Conservation (phyloP, 2,113 vertebrate genomes). For the Sylvietta virens region DNA sequence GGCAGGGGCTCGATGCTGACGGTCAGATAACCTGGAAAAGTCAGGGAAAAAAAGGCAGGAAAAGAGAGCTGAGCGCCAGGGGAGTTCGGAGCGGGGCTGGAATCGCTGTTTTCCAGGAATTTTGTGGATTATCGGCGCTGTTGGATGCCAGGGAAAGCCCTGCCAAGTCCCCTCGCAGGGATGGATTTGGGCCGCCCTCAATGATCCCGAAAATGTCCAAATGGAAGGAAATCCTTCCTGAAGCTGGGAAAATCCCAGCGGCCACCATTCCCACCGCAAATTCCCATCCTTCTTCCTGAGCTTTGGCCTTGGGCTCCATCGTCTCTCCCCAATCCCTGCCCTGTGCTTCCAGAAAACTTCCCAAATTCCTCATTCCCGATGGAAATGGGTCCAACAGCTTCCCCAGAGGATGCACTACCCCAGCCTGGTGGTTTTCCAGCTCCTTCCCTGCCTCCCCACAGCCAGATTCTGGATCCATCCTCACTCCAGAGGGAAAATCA, state of each 20-base stretch:
- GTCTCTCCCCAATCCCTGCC: background rate
- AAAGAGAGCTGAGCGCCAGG: fast-evolving
- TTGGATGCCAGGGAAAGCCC: background rate
- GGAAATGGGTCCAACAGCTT: background rate
- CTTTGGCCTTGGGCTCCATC: background rate
- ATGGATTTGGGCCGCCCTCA: background rate
- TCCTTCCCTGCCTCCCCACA: background rate
- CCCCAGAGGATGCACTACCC: background rate
- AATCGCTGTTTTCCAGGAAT: fast-evolving
- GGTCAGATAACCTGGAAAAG: conserved; percentile 86
- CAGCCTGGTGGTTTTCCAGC: background rate
- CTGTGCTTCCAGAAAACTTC: background rate
- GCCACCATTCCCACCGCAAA: fast-evolving
- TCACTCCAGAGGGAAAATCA: fast-evolving
- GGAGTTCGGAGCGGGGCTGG: fast-evolving
- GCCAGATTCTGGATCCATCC: background rate
- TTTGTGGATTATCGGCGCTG: fast-evolving
- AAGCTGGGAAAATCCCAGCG: fast-evolving
- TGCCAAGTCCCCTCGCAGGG: fast-evolving
- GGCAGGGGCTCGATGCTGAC: conserved; percentile 96
- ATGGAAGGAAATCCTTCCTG: background rate
- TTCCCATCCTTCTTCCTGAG: fast-evolving
- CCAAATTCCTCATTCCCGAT: background rate
- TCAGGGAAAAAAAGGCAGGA: fast-evolving
- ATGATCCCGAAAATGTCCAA: fast-evolving